Conservation (phyloP, 2,797 vertebrate genomes). For the Sternarchorhynchus goeldii region DNA sequence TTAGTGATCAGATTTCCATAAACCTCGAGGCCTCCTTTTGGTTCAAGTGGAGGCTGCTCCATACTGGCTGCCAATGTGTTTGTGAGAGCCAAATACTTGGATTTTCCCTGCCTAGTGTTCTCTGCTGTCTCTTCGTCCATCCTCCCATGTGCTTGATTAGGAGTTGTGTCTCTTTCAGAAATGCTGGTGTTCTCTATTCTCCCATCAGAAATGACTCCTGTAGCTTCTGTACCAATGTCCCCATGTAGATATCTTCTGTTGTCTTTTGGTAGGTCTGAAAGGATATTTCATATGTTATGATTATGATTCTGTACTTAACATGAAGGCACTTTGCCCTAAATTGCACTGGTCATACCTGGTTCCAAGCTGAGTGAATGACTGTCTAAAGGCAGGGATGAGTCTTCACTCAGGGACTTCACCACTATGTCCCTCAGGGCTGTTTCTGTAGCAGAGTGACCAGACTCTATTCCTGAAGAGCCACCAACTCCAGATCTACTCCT, state of each 20-base stretch:
- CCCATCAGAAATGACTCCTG: background rate
- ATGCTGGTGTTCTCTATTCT: conserved; percentile 39
- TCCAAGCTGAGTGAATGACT: conserved; percentile 81
- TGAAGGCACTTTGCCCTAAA: background rate
- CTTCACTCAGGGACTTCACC: conserved; percentile 80
- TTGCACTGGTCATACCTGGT: conserved; percentile 63
- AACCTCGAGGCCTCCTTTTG: conserved; percentile 44
- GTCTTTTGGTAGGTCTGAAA: conserved; percentile 16
- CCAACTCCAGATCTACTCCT: conserved; percentile 78
- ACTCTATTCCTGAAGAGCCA: conserved; percentile 48
- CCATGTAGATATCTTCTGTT: conserved; percentile 27
- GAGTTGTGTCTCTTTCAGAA: conserved; percentile 47
- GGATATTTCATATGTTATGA: background rate
- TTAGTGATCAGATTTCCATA: conserved; percentile 25
- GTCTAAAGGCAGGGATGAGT: conserved; percentile 80
- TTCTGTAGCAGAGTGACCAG: conserved; percentile 60
- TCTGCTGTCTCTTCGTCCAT: conserved; percentile 14
- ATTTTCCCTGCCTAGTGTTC: conserved; percentile 31
- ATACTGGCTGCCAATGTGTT: conserved; percentile 38
- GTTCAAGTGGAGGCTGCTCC: conserved; percentile 29
- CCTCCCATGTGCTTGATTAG: conserved; percentile 20
- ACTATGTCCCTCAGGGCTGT: conserved; percentile 83
- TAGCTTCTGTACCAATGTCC: conserved; percentile 29
- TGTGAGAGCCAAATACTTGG: conserved; percentile 14
- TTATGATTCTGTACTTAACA: conserved; percentile 8